Percentiles rank a stretch among this genome's conserved stretches.
phyloP scores from a whole-genome alignment of 2,888 invertebrate genomes.

The Eupithecia vulgata region DNA sequence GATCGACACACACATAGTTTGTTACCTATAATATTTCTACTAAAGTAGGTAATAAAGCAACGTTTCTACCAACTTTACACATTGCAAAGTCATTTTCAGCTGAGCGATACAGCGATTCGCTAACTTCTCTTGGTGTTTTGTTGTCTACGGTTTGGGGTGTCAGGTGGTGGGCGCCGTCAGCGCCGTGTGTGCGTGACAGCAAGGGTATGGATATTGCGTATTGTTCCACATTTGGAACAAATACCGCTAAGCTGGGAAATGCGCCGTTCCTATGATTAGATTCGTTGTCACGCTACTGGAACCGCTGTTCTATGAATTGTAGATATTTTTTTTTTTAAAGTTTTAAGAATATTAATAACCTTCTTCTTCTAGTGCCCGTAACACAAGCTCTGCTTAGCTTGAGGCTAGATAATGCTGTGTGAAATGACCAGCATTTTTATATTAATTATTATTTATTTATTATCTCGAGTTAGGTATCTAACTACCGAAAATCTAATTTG shows the following conservation, averaged over 20 bases:
- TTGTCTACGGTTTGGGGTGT: slow-evolving; percentile 27
- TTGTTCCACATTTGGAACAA: slow-evolving; percentile 40
- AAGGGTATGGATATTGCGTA: slow-evolving; percentile 51
- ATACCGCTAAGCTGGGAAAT: slow-evolving; percentile 52
- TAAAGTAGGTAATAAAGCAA: background rate
- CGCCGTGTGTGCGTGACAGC: slow-evolving; percentile 50
- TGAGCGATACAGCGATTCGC: background rate
- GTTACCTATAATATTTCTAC: no score
- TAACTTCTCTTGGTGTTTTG: background rate
- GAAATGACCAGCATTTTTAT: no score
- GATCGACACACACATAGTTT: no score
- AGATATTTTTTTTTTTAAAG: background rate
- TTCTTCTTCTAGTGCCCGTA: no score
- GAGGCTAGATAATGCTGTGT: no score
- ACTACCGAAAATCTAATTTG: no score
- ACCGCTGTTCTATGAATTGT: slow-evolving; percentile 39
- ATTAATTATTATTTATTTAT: no score
- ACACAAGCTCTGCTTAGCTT: no score
- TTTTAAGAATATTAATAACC: background rate
- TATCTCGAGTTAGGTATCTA: no score
- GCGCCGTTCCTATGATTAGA: slow-evolving; percentile 56
- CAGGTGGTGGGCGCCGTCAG: slow-evolving; percentile 58
- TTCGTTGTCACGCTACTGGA: slow-evolving; percentile 59
- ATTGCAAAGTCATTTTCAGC: background rate
- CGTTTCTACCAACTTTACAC: background rate